These are phyloP conservation scores for Mnemiopsis leidyi DNA, from an alignment of 37 sponge, comb jelly and placozoan genomes.

Conservation along the genomic window DNA sequence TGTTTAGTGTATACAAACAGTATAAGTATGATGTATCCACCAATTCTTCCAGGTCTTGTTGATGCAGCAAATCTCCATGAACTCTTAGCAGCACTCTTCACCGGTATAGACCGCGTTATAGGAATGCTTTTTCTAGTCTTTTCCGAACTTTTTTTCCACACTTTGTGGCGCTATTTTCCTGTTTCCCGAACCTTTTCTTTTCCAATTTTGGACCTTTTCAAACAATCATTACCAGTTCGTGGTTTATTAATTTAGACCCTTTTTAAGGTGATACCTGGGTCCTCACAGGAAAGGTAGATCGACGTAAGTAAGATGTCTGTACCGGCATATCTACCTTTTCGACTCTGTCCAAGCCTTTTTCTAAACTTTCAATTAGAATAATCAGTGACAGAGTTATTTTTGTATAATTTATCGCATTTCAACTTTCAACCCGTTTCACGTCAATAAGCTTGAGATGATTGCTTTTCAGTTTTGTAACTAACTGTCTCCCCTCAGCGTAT, in stretches of 20 bases:
- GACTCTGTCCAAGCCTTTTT: background rate
- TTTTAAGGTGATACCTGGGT: background rate
- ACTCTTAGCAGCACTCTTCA: background rate
- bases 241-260: background rate
- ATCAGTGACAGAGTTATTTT: background rate
- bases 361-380: background rate
- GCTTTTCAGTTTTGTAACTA: background rate
- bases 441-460: background rate
- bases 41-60: background rate
- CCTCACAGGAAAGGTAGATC: background rate
- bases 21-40: too few relatives aligned
- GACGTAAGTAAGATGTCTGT: background rate
- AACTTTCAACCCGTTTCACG: background rate
- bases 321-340: background rate
- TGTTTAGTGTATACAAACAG: too few relatives aligned
- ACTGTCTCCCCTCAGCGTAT: background rate
- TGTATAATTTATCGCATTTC: background rate
- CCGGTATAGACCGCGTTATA: background rate
- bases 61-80: background rate
- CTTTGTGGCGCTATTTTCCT: background rate
- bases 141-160: too few relatives aligned
- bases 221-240: background rate
- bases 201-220: background rate
- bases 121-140: background rate
- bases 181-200: background rate